phyloP scores from a whole-genome alignment of 2,797 vertebrate species.

The Ctenosaura bakeri region DNA sequence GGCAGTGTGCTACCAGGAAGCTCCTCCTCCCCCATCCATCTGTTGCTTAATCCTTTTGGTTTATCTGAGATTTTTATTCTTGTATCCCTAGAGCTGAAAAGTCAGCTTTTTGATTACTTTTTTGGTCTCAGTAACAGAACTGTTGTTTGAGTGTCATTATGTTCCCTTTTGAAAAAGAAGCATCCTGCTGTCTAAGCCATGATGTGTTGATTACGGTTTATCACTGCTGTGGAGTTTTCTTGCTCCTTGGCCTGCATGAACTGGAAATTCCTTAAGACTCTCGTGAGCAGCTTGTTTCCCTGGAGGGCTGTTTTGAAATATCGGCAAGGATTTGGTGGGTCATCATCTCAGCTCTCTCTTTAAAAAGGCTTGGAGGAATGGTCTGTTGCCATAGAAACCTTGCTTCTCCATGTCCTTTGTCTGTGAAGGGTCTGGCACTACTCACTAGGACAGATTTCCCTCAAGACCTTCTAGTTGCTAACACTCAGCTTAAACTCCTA shows the following conservation, averaged over 20 bases:
- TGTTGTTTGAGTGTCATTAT: constrained; percentile 62
- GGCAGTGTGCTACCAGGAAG: constrained; percentile 37
- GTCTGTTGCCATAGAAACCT: constrained; percentile 8
- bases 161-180: neutral
- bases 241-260: constrained; percentile 16
- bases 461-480: neutral
- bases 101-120: constrained; percentile 49
- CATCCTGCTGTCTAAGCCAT: constrained; percentile 47
- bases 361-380: neutral
- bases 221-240: constrained; percentile 34
- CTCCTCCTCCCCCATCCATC: neutral
- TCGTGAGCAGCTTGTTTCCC: constrained; percentile 7
- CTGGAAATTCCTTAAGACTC: neutral
- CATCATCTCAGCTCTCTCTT: neutral
- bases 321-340: neutral
- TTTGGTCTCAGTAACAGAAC: constrained; percentile 41
- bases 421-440: neutral
- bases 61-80: constrained; percentile 47
- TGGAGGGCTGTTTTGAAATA: constrained; percentile 8
- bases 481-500: neutral
- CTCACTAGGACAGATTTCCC: neutral
- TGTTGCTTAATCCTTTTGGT: constrained; percentile 29
- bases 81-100: constrained; percentile 42
- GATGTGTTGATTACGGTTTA: constrained; percentile 42
- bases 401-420: neutral